These are phyloP conservation scores for Acrocephalus kingi DNA, from an alignment of 2,113 vertebrate genomes.

Conservation along the genomic window DNA sequence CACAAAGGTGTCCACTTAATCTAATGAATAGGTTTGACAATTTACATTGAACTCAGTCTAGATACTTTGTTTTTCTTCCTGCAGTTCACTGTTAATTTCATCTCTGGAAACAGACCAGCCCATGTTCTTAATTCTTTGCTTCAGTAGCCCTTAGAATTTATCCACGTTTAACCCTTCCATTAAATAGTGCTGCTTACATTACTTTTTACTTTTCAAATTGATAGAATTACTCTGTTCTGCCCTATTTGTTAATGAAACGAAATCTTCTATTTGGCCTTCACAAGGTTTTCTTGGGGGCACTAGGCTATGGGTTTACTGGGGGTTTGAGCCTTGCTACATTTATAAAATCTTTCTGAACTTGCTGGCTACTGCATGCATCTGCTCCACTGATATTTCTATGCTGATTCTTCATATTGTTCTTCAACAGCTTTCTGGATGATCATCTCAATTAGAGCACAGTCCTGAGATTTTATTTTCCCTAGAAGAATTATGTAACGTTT, in stretches of 20 bases:
- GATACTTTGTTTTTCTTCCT: not conserved
- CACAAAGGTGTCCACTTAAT: too few species aligned
- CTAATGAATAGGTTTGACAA: too few species aligned
- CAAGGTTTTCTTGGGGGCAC: not conserved
- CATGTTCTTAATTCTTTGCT: not conserved
- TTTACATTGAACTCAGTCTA: not conserved
- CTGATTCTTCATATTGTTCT: not conserved
- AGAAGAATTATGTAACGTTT: conserved; percentile 50
- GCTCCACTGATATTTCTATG: conserved; percentile 29
- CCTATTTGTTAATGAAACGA: not conserved
- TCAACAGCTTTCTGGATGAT: conserved; percentile 17
- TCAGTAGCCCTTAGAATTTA: not conserved
- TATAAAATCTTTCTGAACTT: not conserved
- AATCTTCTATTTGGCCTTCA: not conserved
- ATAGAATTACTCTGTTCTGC: not conserved
- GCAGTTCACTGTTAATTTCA: not conserved
- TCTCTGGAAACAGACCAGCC: not conserved
- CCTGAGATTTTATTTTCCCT: conserved; percentile 56
- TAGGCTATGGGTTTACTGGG: not conserved
- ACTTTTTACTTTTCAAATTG: not conserved
- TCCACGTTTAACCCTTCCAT: not conserved
- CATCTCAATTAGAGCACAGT: conserved; percentile 42
- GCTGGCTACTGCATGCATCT: not conserved
- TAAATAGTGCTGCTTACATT: not conserved
- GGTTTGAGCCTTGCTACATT: not conserved